phyloP scores from a whole-genome alignment of 1,140 invertebrate species.

The Andricus grossulariae region DNA sequence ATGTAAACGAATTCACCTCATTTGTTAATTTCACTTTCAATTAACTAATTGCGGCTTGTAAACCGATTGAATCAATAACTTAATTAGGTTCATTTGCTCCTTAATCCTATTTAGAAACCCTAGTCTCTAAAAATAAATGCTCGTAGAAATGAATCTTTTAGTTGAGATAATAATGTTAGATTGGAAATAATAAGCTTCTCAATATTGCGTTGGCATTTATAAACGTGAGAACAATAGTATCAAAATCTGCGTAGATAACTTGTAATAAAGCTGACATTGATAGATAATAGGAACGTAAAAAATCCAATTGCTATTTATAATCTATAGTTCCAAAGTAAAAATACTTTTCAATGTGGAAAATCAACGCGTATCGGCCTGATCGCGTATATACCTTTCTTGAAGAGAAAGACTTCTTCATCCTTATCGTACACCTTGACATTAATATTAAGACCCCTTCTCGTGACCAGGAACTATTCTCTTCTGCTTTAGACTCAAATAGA shows the following conservation, averaged over 20 bases:
- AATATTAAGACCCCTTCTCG: conserved; percentile 19
- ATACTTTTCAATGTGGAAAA: not conserved
- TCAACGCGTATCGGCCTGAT: not conserved
- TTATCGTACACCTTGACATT: conserved; percentile 6
- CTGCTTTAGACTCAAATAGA: not conserved
- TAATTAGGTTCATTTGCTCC: not conserved
- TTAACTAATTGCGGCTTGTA: not conserved
- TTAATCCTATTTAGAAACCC: not conserved
- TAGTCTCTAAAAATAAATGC: too few relatives aligned
- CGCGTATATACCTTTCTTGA: not conserved
- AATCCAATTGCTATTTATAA: too few relatives aligned
- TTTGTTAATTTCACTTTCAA: not conserved
- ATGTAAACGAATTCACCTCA: not conserved
- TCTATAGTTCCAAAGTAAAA: not conserved
- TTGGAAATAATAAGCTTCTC: too few relatives aligned
- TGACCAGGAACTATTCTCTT: conserved; percentile 30
- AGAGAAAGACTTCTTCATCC: not conserved
- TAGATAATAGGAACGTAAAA: not conserved
- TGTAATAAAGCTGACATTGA: conserved; percentile 10
- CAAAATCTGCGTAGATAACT: not conserved
- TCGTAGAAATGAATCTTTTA: too few relatives aligned
- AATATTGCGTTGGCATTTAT: too few relatives aligned
- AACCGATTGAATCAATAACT: not conserved
- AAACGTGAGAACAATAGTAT: too few relatives aligned
- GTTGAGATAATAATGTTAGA: too few relatives aligned